phyloP scores from a whole-genome alignment of 2,113 vertebrate genomes.

The Campylomormyrus numenius region DNA sequence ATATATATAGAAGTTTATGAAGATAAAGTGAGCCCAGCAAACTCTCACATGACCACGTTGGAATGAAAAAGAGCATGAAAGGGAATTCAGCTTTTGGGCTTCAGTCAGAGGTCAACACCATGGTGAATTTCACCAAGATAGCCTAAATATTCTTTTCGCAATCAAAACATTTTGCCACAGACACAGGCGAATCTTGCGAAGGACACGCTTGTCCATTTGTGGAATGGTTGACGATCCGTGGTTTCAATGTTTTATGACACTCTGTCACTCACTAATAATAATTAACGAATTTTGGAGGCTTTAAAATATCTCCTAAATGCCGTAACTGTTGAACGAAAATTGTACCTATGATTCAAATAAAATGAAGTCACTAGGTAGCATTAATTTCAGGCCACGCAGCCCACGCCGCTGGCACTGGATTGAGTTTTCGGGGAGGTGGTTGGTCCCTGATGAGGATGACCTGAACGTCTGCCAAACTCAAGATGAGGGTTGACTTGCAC shows the following conservation, averaged over 20 bases:
- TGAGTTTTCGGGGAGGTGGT: constrained; percentile 26
- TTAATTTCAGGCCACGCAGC: background rate
- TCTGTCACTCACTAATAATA: background rate
- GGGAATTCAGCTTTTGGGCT: background rate
- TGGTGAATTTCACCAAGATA: background rate
- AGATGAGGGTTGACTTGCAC: constrained; percentile 39
- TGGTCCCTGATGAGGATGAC: constrained; percentile 24
- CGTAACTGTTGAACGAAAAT: background rate
- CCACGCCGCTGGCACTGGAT: constrained; percentile 16
- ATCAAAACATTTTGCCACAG: background rate
- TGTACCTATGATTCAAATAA: background rate
- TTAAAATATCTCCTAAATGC: background rate
- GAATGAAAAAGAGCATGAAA: background rate
- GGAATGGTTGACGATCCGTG: background rate
- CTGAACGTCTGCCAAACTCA: constrained; percentile 37
- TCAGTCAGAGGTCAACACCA: background rate
- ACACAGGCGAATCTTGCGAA: background rate
- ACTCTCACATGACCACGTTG: background rate
- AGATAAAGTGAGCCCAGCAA: background rate
- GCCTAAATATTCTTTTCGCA: background rate
- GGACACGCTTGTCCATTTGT: background rate
- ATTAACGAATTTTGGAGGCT: background rate
- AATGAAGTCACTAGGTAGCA: background rate
- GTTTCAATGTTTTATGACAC: background rate
- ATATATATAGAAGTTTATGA: background rate